Base-by-base conservation (phyloP, 2,888 invertebrate genomes). In the Andrena chrysosceles region DNA sequence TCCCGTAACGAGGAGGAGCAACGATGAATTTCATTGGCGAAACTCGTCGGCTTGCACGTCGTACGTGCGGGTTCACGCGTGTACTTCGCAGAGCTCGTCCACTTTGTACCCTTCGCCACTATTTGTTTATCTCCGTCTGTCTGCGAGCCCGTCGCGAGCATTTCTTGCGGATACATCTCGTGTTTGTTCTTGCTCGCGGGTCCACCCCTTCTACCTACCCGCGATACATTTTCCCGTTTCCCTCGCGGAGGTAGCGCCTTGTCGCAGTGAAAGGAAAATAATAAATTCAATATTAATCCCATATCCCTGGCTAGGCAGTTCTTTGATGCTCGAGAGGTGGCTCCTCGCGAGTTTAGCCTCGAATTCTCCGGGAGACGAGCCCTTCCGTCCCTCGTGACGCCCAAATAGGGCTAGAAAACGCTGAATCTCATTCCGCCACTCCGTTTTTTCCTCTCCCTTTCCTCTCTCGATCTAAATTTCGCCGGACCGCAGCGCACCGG, bases 51-150 rank as follows among this genome's bases (percentile, higher is more conserved):
- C 23, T 56, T 10, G 35, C 5, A 42, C 20, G 70, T 62, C 60
- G 77, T 62, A 75, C 73, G 80, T 64, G 75, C 54, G 35, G 59
- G 56, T 69, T 79, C 77, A 77, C 82, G 69, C 83, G 79, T 79
- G 81, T 76, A 79, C 60, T 59, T 64, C n/a, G 66, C 54, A 35
- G 33, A 31, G 31, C 68, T 59, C 79, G 62, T 35, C 60, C 52
- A 79, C 77, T 84, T 82, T 82, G 80, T 85, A 80, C 81, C 85
- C 73, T 79, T 77, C 78, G 64, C 62, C 67, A 74, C 59, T 86
- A 83, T 87, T 87, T 87, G 81, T 84, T 87, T 87, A 84, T 86
- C 84, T 74, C 64, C 60, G 81, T 85, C 76, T 76, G 71, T 60
- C 70, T 52, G 59, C n/a, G 54, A 60, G 64, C 52, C 49, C 66